Conservation (phyloP, 2,888 invertebrate species). For the Furcula furcula region DNA sequence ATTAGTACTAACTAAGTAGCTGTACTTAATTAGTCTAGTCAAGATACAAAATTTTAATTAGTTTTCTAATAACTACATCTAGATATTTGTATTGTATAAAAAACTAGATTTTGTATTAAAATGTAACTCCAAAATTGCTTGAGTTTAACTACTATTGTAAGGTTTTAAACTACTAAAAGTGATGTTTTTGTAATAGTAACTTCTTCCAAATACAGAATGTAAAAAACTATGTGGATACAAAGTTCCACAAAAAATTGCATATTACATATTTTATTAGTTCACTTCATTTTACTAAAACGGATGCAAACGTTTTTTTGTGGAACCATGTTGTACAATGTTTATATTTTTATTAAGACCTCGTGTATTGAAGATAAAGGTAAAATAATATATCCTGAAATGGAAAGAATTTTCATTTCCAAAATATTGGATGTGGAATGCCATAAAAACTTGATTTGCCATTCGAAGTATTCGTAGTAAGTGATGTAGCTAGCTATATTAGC, state of each 20-base stretch:
- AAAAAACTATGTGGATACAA: slow-evolving; percentile 19
- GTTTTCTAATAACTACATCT: slow-evolving; percentile 24
- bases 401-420: slow-evolving; percentile 13
- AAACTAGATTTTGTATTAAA: slow-evolving; percentile 19
- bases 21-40: slow-evolving; percentile 26
- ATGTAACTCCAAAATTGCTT: slow-evolving; percentile 17
- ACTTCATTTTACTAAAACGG: no score
- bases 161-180: slow-evolving; percentile 18
- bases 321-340: slow-evolving; percentile 22
- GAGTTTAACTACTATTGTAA: slow-evolving; percentile 18
- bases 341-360: slow-evolving; percentile 11
- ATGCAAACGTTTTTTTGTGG: no score
- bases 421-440: slow-evolving; percentile 13
- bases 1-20: slow-evolving; percentile 20
- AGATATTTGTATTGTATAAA: slow-evolving; percentile 10
- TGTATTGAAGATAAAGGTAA: slow-evolving; percentile 6
- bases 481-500: slow-evolving; percentile 19
- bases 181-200: slow-evolving; percentile 22
- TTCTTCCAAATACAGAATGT: slow-evolving; percentile 18
- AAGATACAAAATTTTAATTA: slow-evolving; percentile 20
- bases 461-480: slow-evolving; percentile 25
- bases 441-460: slow-evolving; percentile 15
- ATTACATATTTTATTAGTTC: no score
- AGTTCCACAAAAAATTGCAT: slow-evolving; percentile 19
- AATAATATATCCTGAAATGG: slow-evolving; percentile 21